These are phyloP conservation scores for Vidua chalybeata DNA, from an alignment of 2,113 vertebrate genomes.

Conservation along the genomic window DNA sequence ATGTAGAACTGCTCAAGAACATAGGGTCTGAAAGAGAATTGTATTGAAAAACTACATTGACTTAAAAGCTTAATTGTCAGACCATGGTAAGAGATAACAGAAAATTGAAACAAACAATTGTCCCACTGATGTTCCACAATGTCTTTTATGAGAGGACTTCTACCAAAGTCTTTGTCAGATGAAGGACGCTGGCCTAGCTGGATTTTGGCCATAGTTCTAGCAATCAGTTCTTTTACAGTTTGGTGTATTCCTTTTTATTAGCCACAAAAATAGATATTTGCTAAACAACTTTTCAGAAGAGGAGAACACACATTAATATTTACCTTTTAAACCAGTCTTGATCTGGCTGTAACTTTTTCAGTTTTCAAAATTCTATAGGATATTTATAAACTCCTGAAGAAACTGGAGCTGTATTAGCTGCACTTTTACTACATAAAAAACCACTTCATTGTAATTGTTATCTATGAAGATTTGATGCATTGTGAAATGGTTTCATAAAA, in stretches of 20 bases:
- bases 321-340: not conserved
- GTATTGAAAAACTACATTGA: not conserved
- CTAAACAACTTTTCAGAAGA: not conserved
- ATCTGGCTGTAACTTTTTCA: not conserved
- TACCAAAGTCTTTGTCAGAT: not conserved
- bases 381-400: not conserved
- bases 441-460: not conserved
- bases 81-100: not conserved
- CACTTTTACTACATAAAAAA: not conserved
- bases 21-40: not conserved
- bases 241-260: not conserved
- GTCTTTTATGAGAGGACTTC: accelerated
- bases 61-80: not conserved
- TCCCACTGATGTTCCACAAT: not conserved
- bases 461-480: not conserved
- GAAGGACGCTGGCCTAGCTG: not conserved
- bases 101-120: not conserved
- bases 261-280: not conserved
- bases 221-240: not conserved
- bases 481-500: not conserved
- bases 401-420: not conserved
- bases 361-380: not conserved
- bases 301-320: not conserved
- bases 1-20: not conserved
- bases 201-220: not conserved